Percentiles rank a stretch among this genome's conserved stretches.
Evolutionary conservation across 2,888 invertebrate genomes (phyloP).

Genomic region (Molorchus minor): DNA sequence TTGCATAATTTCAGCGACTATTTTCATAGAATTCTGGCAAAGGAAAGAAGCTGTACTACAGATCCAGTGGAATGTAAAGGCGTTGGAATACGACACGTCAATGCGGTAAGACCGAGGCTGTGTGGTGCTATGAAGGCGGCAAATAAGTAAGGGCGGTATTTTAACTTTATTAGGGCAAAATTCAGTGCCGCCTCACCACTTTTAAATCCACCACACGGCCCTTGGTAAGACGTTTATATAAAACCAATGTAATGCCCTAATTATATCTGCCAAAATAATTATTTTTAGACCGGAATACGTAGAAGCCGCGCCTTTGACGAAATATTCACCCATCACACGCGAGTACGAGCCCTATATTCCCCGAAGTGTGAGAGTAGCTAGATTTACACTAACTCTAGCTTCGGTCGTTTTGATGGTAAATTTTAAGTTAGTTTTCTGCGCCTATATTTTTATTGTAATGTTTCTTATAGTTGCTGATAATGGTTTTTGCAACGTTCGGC

Average conservation of each 20-base stretch:
- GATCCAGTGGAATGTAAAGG: slow-evolving; percentile 54
- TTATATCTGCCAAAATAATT: too few relatives aligned
- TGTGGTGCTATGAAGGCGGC: neutral
- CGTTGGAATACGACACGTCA: slow-evolving; percentile 42
- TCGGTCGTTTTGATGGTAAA: slow-evolving; percentile 33
- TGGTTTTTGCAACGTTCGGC: slow-evolving; percentile 44
- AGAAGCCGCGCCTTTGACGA: slow-evolving; percentile 28
- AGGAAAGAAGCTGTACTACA: slow-evolving; percentile 51
- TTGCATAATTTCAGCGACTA: slow-evolving; percentile 47
- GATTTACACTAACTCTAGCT: slow-evolving; percentile 33
- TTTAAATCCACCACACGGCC: too few relatives aligned
- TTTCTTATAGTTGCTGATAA: slow-evolving; percentile 42
- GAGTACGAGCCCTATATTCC: slow-evolving; percentile 35
- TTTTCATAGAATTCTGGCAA: slow-evolving; percentile 57
- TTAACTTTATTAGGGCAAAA: too few relatives aligned
- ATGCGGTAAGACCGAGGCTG: slow-evolving; percentile 40
- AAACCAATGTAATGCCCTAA: too few relatives aligned
- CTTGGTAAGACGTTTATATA: too few relatives aligned
- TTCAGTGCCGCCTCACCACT: too few relatives aligned
- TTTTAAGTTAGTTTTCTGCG: neutral
- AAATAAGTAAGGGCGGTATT: too few relatives aligned
- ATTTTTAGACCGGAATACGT: slow-evolving; percentile 43
- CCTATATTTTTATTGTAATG: slow-evolving; percentile 7
- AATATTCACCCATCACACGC: slow-evolving; percentile 30
- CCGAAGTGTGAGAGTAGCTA: slow-evolving; percentile 3